These are phyloP conservation scores for Cephus rjabovi DNA, from an alignment of 2,888 invertebrate species.

Conservation along the genomic window DNA sequence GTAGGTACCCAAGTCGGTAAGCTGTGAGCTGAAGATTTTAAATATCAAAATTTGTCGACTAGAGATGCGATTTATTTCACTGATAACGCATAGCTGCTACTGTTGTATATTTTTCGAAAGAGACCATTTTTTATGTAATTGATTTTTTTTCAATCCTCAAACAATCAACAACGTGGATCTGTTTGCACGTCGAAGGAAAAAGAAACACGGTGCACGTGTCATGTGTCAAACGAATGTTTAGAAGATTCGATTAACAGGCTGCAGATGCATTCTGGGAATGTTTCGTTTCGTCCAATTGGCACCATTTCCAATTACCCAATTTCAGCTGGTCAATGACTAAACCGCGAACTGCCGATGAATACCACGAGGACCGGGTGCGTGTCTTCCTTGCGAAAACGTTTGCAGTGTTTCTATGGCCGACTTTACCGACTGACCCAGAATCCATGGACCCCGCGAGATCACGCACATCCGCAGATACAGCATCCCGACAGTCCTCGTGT, in stretches of 20 bases:
- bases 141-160: not conserved
- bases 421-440: not conserved
- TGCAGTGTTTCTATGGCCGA: not conserved
- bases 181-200: not conserved
- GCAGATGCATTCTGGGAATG: not conserved
- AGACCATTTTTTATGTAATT: not conserved
- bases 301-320: not conserved
- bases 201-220: not conserved
- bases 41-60: too few relatives aligned
- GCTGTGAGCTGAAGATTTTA: too few relatives aligned
- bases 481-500: not conserved
- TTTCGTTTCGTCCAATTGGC: not conserved
- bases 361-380: not conserved
- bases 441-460: not conserved
- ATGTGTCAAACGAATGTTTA: not conserved
- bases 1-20: not conserved
- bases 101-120: too few relatives aligned
- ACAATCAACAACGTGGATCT: not conserved
- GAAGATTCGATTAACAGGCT: not conserved
- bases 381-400: not conserved
- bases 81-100: too few relatives aligned
- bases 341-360: not conserved
- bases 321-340: not conserved
- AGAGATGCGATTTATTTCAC: too few relatives aligned
- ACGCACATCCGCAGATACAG: not conserved